Evolutionary conservation across 2,888 invertebrate species (phyloP), one percentile per base, ranked within the genome.

Genomic region (Ecliptopera silaceata): DNA sequence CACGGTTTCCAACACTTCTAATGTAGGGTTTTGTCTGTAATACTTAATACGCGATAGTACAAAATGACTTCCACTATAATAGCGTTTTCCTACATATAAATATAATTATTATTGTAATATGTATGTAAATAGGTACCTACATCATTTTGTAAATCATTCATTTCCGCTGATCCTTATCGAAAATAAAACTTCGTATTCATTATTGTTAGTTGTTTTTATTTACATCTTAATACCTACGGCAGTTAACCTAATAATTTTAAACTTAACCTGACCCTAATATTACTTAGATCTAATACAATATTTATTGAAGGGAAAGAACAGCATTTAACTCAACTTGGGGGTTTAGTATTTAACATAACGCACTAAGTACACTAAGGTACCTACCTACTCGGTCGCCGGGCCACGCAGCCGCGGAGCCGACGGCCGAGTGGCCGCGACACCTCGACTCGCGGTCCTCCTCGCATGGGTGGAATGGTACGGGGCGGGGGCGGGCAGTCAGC

Each of bases 151-250:
- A 43, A 48, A 42, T 29, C 20, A 4, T 36, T 20, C 31, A 15
- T 32, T 45, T 26, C 39, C 10, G 36, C 26, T 8, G n/a, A 0
- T 39, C 41, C 12, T 41, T 46, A 13, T 41, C 29, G 17, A 6
- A 57, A 57, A 45, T 52, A 43, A 52, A 51, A 51, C 42, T 42
- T 32, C 29, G 20, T 56, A 15, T 51, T 34, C 46, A 56, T 56
- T 56, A 50, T 56, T 56, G 49, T 50, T 56, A 34, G 56, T 54
- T 34, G 18, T 44, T 39, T 54, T 34, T 50, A 56, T 56, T 56
- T 56, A 56, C 49, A 56, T 11, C 36, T 43, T 50, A 39, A 36
- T 42, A 55, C 38, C 13, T 42, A 47, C 34, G 42, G 38, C 44
- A 44, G 18, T 6, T 39, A 29, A 46, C 47, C 18, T 38, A 34